Conservation (phyloP, 2,888 invertebrate species). For the Tillus elongatus region DNA sequence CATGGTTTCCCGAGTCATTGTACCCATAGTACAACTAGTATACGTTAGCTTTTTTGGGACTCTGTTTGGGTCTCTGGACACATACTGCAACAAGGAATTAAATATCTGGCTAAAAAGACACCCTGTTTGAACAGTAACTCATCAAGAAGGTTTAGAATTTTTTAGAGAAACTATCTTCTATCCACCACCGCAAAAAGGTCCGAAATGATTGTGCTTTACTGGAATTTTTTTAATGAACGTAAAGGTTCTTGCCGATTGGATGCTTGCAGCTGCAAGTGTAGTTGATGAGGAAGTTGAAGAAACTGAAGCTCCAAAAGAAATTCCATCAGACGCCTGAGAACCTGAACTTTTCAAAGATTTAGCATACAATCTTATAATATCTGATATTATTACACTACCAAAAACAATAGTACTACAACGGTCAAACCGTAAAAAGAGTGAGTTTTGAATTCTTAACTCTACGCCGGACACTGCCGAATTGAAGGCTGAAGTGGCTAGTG, state of each 20-base stretch:
- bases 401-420: not conserved
- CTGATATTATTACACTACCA: constrained; percentile 1
- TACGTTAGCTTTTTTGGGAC: too few species aligned
- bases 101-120: constrained; percentile 2
- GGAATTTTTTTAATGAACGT: not conserved
- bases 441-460: constrained; percentile 1
- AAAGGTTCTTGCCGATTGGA: constrained; percentile 1
- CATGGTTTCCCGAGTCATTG: too few species aligned
- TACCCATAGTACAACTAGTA: too few species aligned
- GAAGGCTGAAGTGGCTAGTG: not conserved
- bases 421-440: constrained; percentile 1
- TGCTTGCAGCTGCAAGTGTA: constrained; percentile 2
- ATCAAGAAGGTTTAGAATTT: not conserved
- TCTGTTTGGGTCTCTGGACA: too few species aligned
- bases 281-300: not conserved
- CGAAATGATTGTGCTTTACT: constrained; percentile 1
- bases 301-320: not conserved
- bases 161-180: constrained; percentile 1
- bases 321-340: not conserved
- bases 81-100: not conserved
- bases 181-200: not conserved
- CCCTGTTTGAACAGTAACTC: constrained; percentile 1
- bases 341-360: constrained; percentile 3
- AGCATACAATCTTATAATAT: not conserved
- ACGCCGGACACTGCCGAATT: constrained; percentile 4